These are phyloP conservation scores for Blomia tropicalis DNA, from an alignment of 2,888 invertebrate genomes.

Conservation along the genomic window DNA sequence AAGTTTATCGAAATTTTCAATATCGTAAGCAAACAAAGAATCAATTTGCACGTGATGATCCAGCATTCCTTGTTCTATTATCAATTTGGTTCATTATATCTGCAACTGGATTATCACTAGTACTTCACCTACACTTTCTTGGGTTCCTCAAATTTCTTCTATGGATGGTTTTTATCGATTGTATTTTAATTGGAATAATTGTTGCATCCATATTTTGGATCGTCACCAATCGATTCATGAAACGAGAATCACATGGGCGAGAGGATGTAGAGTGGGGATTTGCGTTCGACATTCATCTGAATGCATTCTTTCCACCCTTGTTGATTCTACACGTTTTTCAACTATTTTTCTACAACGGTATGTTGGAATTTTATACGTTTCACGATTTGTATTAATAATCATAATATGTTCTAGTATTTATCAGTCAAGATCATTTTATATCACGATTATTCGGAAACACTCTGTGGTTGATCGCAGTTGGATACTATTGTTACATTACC, in stretches of 20 bases:
- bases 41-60: conserved; percentile 96
- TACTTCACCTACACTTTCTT: conserved; percentile 48
- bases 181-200: conserved; percentile 67
- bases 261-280: conserved; percentile 95
- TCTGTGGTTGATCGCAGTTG: conserved; percentile 73
- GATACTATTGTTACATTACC: conserved; percentile 89
- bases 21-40: conserved; percentile 96
- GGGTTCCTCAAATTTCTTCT: conserved; percentile 62
- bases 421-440: conserved; percentile 57
- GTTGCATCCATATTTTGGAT: conserved; percentile 80
- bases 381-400: conserved; percentile 32
- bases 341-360: conserved; percentile 58
- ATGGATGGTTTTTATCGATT: conserved; percentile 85
- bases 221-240: conserved; percentile 58
- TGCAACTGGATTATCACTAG: conserved; percentile 70
- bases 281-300: conserved; percentile 93
- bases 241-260: conserved; percentile 44
- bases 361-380: conserved; percentile 15
- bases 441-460: conserved; percentile 74
- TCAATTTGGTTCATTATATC: conserved; percentile 69
- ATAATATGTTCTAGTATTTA: conserved; percentile 48
- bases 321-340: conserved; percentile 83
- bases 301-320: conserved; percentile 93
- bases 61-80: conserved; percentile 85
- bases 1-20: conserved; percentile 86